A percentile compares a stretch with the other conserved stretches of the same genome.
These are phyloP conservation scores for Habropoda laboriosa DNA, from an alignment of 1,140 invertebrate genomes.

Conservation along the genomic window DNA sequence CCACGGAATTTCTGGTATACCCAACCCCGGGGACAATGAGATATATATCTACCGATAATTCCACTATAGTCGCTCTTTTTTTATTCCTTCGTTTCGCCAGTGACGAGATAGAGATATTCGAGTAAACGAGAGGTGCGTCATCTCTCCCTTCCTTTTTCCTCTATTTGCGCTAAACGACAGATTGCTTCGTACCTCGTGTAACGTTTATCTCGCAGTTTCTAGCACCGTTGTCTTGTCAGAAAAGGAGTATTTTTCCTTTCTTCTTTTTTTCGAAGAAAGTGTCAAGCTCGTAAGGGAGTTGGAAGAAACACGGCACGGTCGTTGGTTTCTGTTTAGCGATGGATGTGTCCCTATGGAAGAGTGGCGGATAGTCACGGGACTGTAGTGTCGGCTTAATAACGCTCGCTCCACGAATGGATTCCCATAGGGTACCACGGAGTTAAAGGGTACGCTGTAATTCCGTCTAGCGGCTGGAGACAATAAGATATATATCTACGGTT, in stretches of 20 bases:
- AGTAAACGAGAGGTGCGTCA: constrained; percentile 30
- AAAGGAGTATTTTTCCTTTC: no score
- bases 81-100: not conserved
- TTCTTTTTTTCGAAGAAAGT: no score
- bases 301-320: not conserved
- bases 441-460: constrained; percentile 57
- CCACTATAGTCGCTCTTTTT: not conserved
- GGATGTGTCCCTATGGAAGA: not conserved
- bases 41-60: constrained; percentile 68
- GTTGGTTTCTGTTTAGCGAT: not conserved
- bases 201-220: no score
- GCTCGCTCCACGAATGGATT: constrained; percentile 37
- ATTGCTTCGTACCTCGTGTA: no score
- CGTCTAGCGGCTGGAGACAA: constrained; percentile 61
- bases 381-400: constrained; percentile 51
- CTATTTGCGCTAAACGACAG: not conserved
- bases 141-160: constrained; percentile 18
- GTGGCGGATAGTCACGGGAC: not conserved
- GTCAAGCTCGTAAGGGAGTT: no score
- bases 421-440: constrained; percentile 46
- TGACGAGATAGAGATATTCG: constrained; percentile 44
- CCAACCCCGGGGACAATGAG: constrained; percentile 64
- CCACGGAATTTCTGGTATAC: constrained; percentile 48
- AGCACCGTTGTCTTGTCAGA: no score
- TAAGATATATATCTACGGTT: constrained; percentile 64